Percentiles rank a stretch among this genome's conserved stretches.
These are phyloP conservation scores for Drosophila hamatofila DNA, from an alignment of 2,888 invertebrate species.

Conservation along the genomic window DNA sequence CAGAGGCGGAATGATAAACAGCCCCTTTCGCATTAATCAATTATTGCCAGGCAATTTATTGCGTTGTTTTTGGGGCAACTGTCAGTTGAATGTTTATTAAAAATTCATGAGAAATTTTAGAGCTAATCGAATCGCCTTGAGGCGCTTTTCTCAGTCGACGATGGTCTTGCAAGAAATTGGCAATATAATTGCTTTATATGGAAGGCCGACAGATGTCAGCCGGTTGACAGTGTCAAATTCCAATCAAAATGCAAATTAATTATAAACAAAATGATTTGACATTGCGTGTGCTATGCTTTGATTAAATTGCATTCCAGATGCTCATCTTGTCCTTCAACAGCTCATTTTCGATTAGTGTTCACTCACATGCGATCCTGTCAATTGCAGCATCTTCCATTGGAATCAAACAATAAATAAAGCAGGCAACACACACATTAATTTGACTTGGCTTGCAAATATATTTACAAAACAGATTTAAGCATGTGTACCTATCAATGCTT, in stretches of 20 bases:
- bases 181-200: conserved; percentile 61
- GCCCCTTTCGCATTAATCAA: conserved; percentile 67
- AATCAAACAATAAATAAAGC: background rate
- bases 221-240: conserved; percentile 64
- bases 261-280: conserved; percentile 75
- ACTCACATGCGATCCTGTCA: background rate
- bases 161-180: conserved; percentile 34
- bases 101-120: conserved; percentile 47
- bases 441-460: background rate
- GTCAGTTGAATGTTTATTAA: conserved; percentile 58
- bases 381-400: background rate
- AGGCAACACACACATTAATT: background rate
- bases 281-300: conserved; percentile 50
- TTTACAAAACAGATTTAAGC: background rate
- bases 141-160: conserved; percentile 24
- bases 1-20: background rate
- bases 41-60: conserved; percentile 77
- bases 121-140: conserved; percentile 40
- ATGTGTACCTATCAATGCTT: background rate
- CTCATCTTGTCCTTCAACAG: conserved; percentile 19
- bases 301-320: conserved; percentile 64
- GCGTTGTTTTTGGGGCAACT: conserved; percentile 42
- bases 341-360: conserved; percentile 1
- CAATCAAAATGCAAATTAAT: conserved; percentile 80
- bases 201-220: conserved; percentile 57